phyloP scores from a whole-genome alignment of 2,888 invertebrate species.

The Vandiemenella viatica region DNA sequence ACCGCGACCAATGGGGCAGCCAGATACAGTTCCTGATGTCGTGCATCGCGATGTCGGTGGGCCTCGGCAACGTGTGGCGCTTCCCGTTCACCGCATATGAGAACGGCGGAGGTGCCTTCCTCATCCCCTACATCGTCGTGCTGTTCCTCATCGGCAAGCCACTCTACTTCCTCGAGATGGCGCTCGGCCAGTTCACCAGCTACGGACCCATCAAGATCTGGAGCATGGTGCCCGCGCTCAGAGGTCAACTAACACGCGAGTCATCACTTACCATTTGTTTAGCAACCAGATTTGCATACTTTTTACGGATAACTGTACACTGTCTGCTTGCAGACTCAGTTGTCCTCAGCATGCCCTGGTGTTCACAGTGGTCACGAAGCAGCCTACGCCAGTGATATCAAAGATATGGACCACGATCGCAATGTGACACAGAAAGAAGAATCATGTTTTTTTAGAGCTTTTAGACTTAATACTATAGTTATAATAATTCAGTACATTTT shows the following conservation, averaged over 20 bases:
- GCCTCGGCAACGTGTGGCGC: constrained; percentile 53
- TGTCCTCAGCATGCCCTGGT: no score
- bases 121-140: constrained; percentile 49
- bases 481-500: no score
- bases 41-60: constrained; percentile 55
- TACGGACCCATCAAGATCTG: constrained; percentile 62
- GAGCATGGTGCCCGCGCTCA: constrained; percentile 53
- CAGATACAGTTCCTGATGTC: constrained; percentile 50
- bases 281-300: no score
- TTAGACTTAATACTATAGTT: no score
- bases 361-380: no score
- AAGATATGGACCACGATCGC: no score
- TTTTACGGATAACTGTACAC: no score
- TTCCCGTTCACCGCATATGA: constrained; percentile 50
- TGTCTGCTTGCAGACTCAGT: no score
- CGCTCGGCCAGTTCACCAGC: constrained; percentile 68
- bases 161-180: constrained; percentile 71
- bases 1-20: constrained; percentile 35
- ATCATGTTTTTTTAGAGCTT: no score
- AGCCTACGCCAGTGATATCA: no score
- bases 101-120: constrained; percentile 52
- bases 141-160: constrained; percentile 54
- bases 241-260: constrained; percentile 42
- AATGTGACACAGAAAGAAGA: no score
- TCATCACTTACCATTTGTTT: no score